phyloP scores from a whole-genome alignment of 2,113 vertebrate genomes.

The Sardina pilchardus region DNA sequence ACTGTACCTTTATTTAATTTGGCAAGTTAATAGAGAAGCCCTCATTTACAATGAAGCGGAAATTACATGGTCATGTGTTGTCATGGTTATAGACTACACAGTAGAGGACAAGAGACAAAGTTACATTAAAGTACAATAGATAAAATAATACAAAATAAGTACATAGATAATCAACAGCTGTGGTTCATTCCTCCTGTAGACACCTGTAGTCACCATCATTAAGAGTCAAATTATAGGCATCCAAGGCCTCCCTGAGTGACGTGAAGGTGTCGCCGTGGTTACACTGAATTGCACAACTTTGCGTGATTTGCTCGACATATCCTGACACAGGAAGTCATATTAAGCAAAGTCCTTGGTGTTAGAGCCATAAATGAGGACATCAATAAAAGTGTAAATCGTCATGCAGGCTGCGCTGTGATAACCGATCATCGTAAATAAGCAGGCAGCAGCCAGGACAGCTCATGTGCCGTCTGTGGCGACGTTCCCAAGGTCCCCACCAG shows the following conservation, averaged over 20 bases:
- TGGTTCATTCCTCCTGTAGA: neutral
- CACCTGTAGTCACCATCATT: neutral
- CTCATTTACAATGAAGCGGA: no score
- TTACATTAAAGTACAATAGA: no score
- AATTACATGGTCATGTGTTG: no score
- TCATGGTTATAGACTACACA: no score
- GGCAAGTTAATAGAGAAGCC: no score
- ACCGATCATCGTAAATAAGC: conserved; percentile 38
- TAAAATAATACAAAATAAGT: no score
- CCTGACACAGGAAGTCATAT: neutral
- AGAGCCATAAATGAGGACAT: neutral
- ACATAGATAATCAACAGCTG: neutral
- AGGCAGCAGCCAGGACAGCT: neutral
- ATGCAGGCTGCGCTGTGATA: conserved; percentile 31
- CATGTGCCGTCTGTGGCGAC: neutral
- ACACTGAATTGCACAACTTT: neutral
- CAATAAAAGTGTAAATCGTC: conserved; percentile 18
- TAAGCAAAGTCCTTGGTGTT: neutral
- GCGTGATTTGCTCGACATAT: neutral
- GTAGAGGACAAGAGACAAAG: no score
- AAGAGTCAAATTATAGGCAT: neutral
- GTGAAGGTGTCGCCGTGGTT: neutral
- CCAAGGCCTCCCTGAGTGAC: neutral
- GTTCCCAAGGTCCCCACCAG: conserved; percentile 34
- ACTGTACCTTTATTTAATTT: no score